Base-by-base conservation (phyloP, 1,140 invertebrate species). In the Drosophila bocki region DNA sequence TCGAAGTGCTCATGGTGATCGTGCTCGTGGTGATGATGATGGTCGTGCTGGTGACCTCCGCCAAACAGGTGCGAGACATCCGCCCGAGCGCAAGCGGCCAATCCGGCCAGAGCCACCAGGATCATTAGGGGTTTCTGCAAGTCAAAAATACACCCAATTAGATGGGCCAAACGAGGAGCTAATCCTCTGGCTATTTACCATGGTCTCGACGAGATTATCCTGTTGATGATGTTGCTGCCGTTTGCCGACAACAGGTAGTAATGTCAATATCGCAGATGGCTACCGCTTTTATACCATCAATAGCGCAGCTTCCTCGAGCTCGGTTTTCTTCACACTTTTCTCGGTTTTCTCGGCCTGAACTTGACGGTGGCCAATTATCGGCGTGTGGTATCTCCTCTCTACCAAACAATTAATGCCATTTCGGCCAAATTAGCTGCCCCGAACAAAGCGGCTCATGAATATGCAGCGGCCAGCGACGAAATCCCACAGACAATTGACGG, bases 281-380 rank as follows among this genome's bases (percentile, higher is more conserved):
- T 45, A 62, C 42, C 54, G 50, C 81, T 88, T 88, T 88, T 88
- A 88, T 88, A 88, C 84, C 9, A 62, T 50, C 41, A 56, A 50
- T 22, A 48, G 58, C 39, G 53, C 57, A 65, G 45, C 76, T 67
- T 65, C 70, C 58, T 77, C 44, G 33, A 63, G 19, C 51, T 75
- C 45, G 60, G 81, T 84, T 84, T 84, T 85, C 85, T 90, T 88
- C 70, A 85, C 85, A 88, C 85, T 88, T 90, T 88, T 88, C 81
- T 90, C 44, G 60, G 63, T 86, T 86, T 86, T 87, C 83, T 80
- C 26, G 26, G 26, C 26, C 47, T 86, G 80, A 83, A 87, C 85
- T 86, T 86, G 69, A 54, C 60, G 69, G 39, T 19, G 60, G 61
- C 53, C 85, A 88, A 88, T 88, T 88, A 88, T 88, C 57, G 69